phyloP scores from a whole-genome alignment of 2,888 invertebrate genomes.

The Dinocampus coccinellae region DNA sequence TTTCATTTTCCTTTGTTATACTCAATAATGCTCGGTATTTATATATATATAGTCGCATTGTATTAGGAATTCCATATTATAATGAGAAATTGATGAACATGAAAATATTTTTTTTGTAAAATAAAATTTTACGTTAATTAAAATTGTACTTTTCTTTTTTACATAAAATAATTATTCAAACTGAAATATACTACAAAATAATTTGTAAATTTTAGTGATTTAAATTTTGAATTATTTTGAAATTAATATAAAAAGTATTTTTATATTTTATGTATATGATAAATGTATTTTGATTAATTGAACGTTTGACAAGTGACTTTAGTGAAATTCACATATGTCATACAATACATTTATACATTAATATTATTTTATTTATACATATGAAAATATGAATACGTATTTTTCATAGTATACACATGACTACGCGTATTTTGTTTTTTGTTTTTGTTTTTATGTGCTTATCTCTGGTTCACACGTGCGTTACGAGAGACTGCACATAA shows the following conservation, averaged over 20 bases:
- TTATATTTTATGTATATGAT: constrained; percentile 9
- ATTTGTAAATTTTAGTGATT: too few relatives aligned
- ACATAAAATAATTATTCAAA: too few relatives aligned
- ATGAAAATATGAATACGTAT: constrained; percentile 39
- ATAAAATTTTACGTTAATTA: too few relatives aligned
- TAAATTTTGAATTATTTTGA: too few relatives aligned
- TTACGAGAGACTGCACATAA: constrained; percentile 1
- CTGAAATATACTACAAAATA: too few relatives aligned
- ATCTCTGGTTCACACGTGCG: constrained; percentile 58
- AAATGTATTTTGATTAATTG: not conserved
- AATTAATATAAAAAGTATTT: too few relatives aligned
- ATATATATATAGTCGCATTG: not conserved
- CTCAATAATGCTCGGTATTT: not conserved
- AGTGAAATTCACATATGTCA: constrained; percentile 2
- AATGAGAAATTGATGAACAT: too few relatives aligned
- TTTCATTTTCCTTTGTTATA: not conserved
- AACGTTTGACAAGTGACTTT: constrained; percentile 11
- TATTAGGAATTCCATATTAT: too few relatives aligned
- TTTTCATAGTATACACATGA: constrained; percentile 64
- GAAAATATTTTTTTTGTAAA: too few relatives aligned
- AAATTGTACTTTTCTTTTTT: too few relatives aligned
- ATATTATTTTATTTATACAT: constrained; percentile 35
- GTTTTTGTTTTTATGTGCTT: constrained; percentile 58
- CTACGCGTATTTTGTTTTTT: constrained; percentile 63
- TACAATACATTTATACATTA: not conserved